Percentiles rank a stretch among this genome's conserved stretches.
phyloP scores from a whole-genome alignment of 2,888 invertebrate species.

The Uloborus plumipes region DNA sequence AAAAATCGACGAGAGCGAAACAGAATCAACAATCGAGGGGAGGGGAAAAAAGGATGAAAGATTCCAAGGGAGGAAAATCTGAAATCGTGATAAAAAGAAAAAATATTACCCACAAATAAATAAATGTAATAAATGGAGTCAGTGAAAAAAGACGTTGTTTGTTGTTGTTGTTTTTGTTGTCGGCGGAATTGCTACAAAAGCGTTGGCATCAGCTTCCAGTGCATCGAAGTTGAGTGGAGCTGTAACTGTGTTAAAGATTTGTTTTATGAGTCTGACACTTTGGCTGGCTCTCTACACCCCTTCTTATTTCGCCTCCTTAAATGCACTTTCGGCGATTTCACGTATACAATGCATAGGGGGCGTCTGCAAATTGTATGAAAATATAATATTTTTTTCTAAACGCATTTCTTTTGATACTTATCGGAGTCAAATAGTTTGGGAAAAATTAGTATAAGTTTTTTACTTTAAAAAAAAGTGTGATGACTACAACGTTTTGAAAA shows the following conservation, averaged over 20 bases:
- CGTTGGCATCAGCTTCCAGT: conserved; percentile 46
- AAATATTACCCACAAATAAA: conserved; percentile 51
- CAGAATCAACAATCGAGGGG: conserved; percentile 45
- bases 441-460: too few species aligned
- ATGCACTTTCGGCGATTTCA: conserved; percentile 52
- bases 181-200: conserved; percentile 51
- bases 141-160: conserved; percentile 32
- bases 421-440: too few species aligned
- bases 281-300: conserved; percentile 41
- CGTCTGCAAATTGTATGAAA: background rate
- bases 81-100: conserved; percentile 26
- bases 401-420: too few species aligned
- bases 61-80: conserved; percentile 11
- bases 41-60: background rate
- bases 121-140: conserved; percentile 62
- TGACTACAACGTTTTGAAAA: too few species aligned
- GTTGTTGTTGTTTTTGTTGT: conserved; percentile 59
- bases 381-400: too few species aligned
- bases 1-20: conserved; percentile 39
- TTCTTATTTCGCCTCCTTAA: conserved; percentile 57
- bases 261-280: conserved; percentile 63
- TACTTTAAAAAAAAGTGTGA: too few species aligned
- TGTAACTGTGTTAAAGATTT: conserved; percentile 64
- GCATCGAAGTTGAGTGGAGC: conserved; percentile 61
- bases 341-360: conserved; percentile 29